Evolutionary conservation across 2,113 vertebrate species (phyloP).

Genomic region (Periophthalmus modestus): DNA sequence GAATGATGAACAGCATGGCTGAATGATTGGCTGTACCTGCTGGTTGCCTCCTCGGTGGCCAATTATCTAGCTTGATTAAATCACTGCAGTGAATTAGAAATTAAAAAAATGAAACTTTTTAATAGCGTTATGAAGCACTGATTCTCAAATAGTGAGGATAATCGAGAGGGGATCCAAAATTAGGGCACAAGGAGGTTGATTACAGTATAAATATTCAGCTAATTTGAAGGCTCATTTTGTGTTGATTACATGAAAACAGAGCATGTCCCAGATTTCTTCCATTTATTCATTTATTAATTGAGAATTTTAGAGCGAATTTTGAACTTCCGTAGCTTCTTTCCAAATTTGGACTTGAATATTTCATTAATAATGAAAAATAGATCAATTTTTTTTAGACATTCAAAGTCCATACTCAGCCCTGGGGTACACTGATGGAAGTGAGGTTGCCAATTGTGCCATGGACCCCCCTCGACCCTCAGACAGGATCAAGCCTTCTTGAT

Average conservation of each 20-base stretch:
- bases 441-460: too few relatives aligned
- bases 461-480: too few relatives aligned
- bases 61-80: slow-evolving; percentile 5
- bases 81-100: neutral
- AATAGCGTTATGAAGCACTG: neutral
- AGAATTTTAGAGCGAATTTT: too few relatives aligned
- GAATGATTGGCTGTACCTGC: neutral
- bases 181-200: slow-evolving; percentile 6
- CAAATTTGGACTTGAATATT: too few relatives aligned
- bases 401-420: too few relatives aligned
- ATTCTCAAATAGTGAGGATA: neutral
- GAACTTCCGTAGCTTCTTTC: too few relatives aligned
- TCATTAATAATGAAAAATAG: too few relatives aligned
- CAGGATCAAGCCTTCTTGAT: too few relatives aligned
- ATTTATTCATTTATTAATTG: neutral
- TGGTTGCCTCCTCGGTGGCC: neutral
- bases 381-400: too few relatives aligned
- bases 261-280: neutral
- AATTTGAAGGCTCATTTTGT: neutral
- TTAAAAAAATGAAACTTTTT: neutral
- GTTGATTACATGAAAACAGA: neutral
- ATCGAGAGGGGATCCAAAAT: neutral
- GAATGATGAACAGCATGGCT: neutral
- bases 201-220: neutral
- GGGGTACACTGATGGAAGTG: too few relatives aligned